phyloP scores from a whole-genome alignment of 2,113 vertebrate genomes.

The Antechinus flavipes region DNA sequence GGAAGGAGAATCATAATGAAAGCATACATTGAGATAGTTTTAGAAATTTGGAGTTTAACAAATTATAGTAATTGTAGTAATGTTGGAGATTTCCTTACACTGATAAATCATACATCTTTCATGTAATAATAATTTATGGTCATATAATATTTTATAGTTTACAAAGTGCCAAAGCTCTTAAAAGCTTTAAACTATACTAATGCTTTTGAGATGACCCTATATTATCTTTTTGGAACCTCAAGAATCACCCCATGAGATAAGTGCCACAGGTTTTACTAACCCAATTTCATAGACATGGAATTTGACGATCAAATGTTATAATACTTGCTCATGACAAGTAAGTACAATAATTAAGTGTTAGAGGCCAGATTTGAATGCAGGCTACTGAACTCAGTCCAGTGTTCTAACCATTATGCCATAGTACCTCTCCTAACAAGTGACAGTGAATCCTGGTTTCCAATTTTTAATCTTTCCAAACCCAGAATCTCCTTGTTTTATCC shows the following conservation, averaged over 20 bases:
- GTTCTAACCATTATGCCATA: not conserved
- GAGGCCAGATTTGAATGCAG: not conserved
- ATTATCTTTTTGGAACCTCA: not conserved
- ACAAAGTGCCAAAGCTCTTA: not conserved
- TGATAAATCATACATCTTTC: not conserved
- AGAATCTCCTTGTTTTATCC: not conserved
- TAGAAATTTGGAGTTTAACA: not conserved
- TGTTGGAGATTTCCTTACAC: not conserved
- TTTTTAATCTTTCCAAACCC: constrained; percentile 8
- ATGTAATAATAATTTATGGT: not conserved
- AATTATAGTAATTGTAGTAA: not conserved
- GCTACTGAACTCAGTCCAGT: not conserved
- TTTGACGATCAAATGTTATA: not conserved
- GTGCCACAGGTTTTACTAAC: not conserved
- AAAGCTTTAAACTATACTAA: not conserved
- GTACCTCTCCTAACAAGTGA: not conserved
- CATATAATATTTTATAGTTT: not conserved
- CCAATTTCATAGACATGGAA: not conserved
- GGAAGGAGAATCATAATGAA: not conserved
- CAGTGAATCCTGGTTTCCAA: not conserved
- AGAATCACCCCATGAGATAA: not conserved
- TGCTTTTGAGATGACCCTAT: not conserved
- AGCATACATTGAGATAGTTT: not conserved
- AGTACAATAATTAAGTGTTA: not conserved
- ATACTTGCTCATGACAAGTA: not conserved